Evolutionary conservation across 2,888 invertebrate genomes (phyloP).

Genomic region (Entomobrya multifasciata): DNA sequence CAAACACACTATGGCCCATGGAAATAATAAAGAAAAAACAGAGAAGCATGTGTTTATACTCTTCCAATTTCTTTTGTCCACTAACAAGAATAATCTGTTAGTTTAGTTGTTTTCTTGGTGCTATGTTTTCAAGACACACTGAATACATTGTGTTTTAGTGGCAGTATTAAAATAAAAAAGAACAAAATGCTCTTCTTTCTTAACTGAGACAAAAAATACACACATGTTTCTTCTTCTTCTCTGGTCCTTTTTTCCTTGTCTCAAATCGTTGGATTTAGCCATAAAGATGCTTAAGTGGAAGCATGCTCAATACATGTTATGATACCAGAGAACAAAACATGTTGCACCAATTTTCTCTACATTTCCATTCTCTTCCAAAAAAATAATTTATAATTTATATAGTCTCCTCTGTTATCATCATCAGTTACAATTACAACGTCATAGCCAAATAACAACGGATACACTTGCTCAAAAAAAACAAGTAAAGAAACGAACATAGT

Average conservation of each 20-base stretch:
- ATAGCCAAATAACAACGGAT: too few relatives aligned
- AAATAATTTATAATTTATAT: not conserved
- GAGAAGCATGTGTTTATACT: not conserved
- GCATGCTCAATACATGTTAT: not conserved
- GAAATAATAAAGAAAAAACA: constrained; percentile 5
- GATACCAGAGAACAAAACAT: not conserved
- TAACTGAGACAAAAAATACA: constrained; percentile 28
- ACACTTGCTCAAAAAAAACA: too few relatives aligned
- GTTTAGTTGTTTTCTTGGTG: not conserved
- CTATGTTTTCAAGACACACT: too few relatives aligned
- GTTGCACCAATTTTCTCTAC: constrained; percentile 53
- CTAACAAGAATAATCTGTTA: not conserved
- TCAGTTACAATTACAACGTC: too few relatives aligned
- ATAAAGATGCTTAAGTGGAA: constrained; percentile 34
- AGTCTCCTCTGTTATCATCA: not conserved
- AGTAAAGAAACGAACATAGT: not conserved
- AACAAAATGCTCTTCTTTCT: not conserved
- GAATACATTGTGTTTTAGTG: too few relatives aligned
- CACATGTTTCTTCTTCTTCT: constrained; percentile 28
- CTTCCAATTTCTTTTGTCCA: not conserved
- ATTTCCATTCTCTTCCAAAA: not conserved
- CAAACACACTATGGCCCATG: too few relatives aligned
- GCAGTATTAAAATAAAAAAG: too few relatives aligned
- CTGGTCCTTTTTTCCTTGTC: constrained; percentile 53
- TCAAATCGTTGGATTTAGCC: constrained; percentile 56